Conservation (phyloP, 2,113 vertebrate genomes). For the Nibea albiflora region DNA sequence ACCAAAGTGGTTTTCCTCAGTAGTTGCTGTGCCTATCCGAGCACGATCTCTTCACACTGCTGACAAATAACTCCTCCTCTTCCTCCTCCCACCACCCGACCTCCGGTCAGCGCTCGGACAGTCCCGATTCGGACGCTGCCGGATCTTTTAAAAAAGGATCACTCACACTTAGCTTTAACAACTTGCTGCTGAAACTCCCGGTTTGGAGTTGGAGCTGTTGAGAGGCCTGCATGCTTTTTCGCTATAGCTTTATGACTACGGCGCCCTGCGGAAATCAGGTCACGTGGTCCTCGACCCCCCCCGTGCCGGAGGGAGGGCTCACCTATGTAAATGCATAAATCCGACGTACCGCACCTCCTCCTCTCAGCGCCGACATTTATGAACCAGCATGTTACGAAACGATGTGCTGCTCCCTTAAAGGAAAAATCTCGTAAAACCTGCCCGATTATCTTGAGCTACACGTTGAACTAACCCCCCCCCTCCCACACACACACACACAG, state of each 20-base stretch:
- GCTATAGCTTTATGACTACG: constrained; percentile 75
- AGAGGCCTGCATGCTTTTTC: constrained; percentile 64
- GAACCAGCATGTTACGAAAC: constrained; percentile 52
- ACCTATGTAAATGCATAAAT: constrained; percentile 61
- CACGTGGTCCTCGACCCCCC: constrained; percentile 43
- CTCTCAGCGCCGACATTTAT: constrained; percentile 24
- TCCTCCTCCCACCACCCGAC: constrained; percentile 68
- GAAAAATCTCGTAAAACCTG: constrained; percentile 48
- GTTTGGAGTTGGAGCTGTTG: constrained; percentile 52
- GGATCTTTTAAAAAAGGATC: constrained; percentile 44
- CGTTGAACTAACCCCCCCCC: constrained; percentile 48
- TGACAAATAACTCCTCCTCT: constrained; percentile 81
- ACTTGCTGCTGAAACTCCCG: constrained; percentile 69
- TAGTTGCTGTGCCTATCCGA: constrained; percentile 97
- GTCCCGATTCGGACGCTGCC: constrained; percentile 64
- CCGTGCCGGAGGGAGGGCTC: constrained; percentile 31
- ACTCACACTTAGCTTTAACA: constrained; percentile 77
- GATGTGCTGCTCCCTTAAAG: constrained; percentile 33
- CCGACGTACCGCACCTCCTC: constrained; percentile 18
- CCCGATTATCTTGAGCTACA: constrained; percentile 50
- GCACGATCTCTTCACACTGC: constrained; percentile 92
- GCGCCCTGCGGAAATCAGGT: constrained; percentile 65
- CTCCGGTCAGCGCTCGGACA: constrained; percentile 76
- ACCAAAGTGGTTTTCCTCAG: constrained; percentile 99
- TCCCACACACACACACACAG: not conserved